Base-by-base conservation (phyloP, 2,888 invertebrate genomes). In the Drosophila austrosaltans region DNA sequence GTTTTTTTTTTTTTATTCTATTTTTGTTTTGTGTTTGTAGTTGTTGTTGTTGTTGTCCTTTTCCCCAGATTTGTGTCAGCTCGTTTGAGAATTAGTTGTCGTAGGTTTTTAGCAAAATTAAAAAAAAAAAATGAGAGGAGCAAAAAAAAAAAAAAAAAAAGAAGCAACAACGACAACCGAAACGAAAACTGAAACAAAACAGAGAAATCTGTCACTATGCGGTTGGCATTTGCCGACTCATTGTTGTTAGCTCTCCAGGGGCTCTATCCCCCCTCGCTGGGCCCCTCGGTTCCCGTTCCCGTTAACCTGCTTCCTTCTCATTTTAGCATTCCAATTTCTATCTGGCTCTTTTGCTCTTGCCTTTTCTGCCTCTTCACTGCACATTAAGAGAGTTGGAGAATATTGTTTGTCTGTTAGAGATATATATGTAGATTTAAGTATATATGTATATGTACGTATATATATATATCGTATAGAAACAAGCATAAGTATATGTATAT, bases 41-140 rank as follows among this genome's bases (percentile, higher is more conserved):
- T 53, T 6, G 36, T 36, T 8, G 1, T 36, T 53, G 53, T 25
- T 56, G 56, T 32, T 36, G 56, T 56, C 67, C 76, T 85, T 89
- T 81, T 25, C 25, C 48, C 78, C 79, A 89, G 89, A 85, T 89
- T 85, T 85, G 85, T 85, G 89, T 89, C 85, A 89, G 85, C 85
- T 89, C 89, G 89, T 85, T 85, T 85, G 85, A 85, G 89, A 85
- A 89, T 89, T 85, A 85, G 89, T 48, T 48, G 48, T 87, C 80
- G 85, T 81, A 76, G 89, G 79, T 85, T 85, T 77, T 85, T 85
- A 89, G 87, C 75, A 78, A 85, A 89, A 89, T 89, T 85, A 87
- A 85, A 85, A 85, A 82, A 82, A 25, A 48, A 48, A 20, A 44
- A 20, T 36, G 36, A 36, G 36, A 36, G 36, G 8, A 36, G 36